Base-by-base conservation (phyloP, 2,888 invertebrate species). In the Nomada fucata region DNA sequence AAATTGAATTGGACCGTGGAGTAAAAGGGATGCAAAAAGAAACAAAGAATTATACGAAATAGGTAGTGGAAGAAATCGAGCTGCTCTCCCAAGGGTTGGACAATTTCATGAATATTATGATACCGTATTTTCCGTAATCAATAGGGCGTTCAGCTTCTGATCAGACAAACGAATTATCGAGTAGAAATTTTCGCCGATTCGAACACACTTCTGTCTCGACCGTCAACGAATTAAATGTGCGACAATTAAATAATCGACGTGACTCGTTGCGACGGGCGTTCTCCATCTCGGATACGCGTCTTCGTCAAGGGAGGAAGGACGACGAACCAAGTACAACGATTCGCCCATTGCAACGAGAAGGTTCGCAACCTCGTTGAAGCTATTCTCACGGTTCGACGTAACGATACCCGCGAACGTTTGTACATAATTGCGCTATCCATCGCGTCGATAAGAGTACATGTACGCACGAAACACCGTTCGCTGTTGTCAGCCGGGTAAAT, bases 401-500 rank as follows among this genome's bases (percentile, higher is more conserved):
- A 57, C 55, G 29, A n/a, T 9, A 13, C 60, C 36, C 26, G 18
- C 2, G 23, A 18, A 26, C 18, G 11, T 57, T 10, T 13, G 29
- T 13, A 18, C 18, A 60, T 47, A 5, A 9, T 4, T 44, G 55
- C 61, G 68, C 23, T 23, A 36, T 55, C 36, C 77, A 76, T 86
- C 77, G 76, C 36, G 71, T 69, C 69, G 76, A 83, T 82, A 81
- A 86, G 79, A 65, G 67, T 36, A 7, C 15, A n/a, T 53, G 11
- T 60, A 57, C 73, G 75, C 68, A 61, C 57, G 63, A 55, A 57
- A 75, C 75, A 44, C n/a, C 20, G 23, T 55, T 23, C 36, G 68
- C 57, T 64, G 77, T 82, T 82, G 82, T 84, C 73, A 68, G 67
- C 75, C 55, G 70, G 20, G 67, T n/a, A 57, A 36, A 83, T 88